These are phyloP conservation scores for Cygnus buccinator DNA, from an alignment of 2,113 vertebrate species.

Conservation along the genomic window DNA sequence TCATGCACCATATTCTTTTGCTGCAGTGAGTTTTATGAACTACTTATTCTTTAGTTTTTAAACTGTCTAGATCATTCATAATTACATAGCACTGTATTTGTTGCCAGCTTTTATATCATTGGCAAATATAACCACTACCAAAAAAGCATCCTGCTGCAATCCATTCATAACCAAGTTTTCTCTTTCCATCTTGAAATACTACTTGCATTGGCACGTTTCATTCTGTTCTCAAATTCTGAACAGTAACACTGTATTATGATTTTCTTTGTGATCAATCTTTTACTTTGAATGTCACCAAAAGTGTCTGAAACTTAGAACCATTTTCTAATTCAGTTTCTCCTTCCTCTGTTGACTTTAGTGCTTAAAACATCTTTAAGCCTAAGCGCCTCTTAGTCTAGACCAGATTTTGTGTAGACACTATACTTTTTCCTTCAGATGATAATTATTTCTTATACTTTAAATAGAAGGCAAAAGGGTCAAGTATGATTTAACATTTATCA, in stretches of 20 bases:
- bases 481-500: not conserved
- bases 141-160: not conserved
- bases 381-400: not conserved
- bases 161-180: not conserved
- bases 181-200: not conserved
- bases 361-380: not conserved
- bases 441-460: conserved; percentile 8
- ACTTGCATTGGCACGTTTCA: not conserved
- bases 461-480: conserved; percentile 6
- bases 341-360: not conserved
- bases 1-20: not conserved
- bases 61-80: not conserved
- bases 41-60: conserved; percentile 8
- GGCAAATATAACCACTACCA: conserved; percentile 9
- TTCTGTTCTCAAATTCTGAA: conserved; percentile 2
- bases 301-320: not conserved
- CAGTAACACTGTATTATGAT: not conserved
- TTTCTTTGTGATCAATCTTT: conserved; percentile 14
- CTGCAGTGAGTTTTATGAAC: not conserved
- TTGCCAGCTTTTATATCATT: conserved; percentile 1
- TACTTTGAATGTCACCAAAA: not conserved
- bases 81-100: not conserved
- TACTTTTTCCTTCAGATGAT: not conserved
- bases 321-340: not conserved
- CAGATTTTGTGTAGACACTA: not conserved